Evolutionary conservation across 2,888 invertebrate species (phyloP).

Genomic region (Onchidella celtica): DNA sequence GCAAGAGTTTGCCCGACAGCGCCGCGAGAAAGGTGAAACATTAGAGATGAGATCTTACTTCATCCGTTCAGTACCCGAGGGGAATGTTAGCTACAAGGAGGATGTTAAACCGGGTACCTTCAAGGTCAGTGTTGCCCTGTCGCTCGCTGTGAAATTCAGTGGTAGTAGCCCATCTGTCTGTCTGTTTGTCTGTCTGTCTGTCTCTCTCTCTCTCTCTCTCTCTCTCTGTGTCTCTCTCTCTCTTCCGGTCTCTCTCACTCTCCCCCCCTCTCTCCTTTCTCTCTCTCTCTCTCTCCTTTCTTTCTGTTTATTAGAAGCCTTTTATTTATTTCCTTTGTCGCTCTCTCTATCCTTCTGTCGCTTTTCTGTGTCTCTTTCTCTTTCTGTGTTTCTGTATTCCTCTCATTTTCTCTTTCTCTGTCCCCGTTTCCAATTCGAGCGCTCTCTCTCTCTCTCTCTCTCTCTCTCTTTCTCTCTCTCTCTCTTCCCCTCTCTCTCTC

Average conservation of each 20-base stretch:
- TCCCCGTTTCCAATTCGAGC: slow-evolving; percentile 5
- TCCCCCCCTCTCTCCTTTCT: too few relatives aligned
- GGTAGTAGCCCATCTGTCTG: too few relatives aligned
- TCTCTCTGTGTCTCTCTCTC: too few relatives aligned
- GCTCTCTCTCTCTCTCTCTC: slow-evolving; percentile 24
- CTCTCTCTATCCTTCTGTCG: neutral
- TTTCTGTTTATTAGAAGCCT: too few relatives aligned
- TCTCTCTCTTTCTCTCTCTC: slow-evolving; percentile 10
- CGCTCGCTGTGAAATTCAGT: too few relatives aligned
- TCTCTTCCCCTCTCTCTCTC: neutral
- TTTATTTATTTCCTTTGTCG: too few relatives aligned
- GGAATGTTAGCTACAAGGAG: slow-evolving; percentile 84
- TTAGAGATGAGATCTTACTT: slow-evolving; percentile 68
- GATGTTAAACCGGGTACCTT: slow-evolving; percentile 94
- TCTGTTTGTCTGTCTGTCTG: too few relatives aligned
- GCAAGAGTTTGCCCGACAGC: slow-evolving; percentile 46
- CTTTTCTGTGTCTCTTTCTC: neutral
- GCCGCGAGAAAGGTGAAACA: slow-evolving; percentile 44
- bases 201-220: too few relatives aligned
- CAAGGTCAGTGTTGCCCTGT: slow-evolving; percentile 19
- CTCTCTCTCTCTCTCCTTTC: too few relatives aligned
- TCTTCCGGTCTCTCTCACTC: too few relatives aligned
- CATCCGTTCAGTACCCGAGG: slow-evolving; percentile 65
- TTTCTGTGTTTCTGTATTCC: neutral
- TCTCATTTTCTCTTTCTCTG: slow-evolving; percentile 8